Percentiles rank a stretch among this genome's conserved stretches.
These are phyloP conservation scores for Campoplex nolae DNA, from an alignment of 2,888 invertebrate species.

Conservation along the genomic window DNA sequence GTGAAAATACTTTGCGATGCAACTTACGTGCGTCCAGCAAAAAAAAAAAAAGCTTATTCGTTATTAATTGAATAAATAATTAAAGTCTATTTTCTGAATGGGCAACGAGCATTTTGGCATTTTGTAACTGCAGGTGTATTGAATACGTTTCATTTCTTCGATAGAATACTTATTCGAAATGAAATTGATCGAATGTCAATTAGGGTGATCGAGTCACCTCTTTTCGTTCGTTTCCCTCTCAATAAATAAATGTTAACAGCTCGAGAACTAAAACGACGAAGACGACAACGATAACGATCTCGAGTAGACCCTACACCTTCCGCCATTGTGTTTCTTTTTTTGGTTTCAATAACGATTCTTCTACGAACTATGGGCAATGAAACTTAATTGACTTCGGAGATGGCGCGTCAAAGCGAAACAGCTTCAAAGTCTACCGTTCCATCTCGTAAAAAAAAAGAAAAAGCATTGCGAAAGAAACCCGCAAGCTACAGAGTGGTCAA, in stretches of 20 bases:
- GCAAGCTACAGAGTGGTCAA: constrained; percentile 57
- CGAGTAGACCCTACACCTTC: constrained; percentile 62
- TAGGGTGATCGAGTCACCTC: not conserved
- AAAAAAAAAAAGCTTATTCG: not conserved
- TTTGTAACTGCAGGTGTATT: not conserved
- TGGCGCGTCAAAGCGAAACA: constrained; percentile 55
- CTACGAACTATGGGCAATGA: constrained; percentile 75
- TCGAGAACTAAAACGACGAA: constrained; percentile 33
- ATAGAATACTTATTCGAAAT: not conserved
- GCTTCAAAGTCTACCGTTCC: constrained; percentile 69
- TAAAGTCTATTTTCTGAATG: not conserved
- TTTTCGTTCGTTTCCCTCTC: not conserved
- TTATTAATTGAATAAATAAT: constrained; percentile 15
- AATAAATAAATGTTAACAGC: constrained; percentile 16
- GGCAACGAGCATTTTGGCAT: not conserved
- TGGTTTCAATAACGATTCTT: constrained; percentile 72
- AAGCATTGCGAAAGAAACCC: constrained; percentile 48
- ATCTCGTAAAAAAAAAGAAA: constrained; percentile 35
- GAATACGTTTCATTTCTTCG: not conserved
- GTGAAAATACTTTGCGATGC: constrained; percentile 12
- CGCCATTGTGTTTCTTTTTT: constrained; percentile 32
- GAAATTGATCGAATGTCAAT: not conserved
- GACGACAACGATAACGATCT: constrained; percentile 44
- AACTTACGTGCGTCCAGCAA: not conserved
- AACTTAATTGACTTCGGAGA: constrained; percentile 76